Percentiles rank a stretch among this genome's conserved stretches.
Conservation (phyloP, 1,140 invertebrate genomes). For the Hyposmocoma kahamanoa region DNA sequence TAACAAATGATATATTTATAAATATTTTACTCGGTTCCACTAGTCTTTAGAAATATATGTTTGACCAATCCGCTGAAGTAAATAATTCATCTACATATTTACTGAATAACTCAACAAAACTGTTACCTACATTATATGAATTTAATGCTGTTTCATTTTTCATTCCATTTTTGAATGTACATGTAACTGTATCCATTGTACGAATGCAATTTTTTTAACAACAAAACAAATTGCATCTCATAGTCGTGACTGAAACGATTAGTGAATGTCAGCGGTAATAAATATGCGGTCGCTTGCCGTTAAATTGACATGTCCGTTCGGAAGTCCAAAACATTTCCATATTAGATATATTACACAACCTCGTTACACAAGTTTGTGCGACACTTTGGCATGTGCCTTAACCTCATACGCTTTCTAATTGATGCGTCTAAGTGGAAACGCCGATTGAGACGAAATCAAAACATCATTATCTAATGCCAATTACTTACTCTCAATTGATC, state of each 20-base stretch:
- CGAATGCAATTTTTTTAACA: too few species aligned
- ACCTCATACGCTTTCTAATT: conserved; percentile 21
- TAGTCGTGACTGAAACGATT: not conserved
- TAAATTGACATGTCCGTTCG: conserved; percentile 15
- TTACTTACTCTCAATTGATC: conserved; percentile 8
- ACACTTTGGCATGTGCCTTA: conserved; percentile 22
- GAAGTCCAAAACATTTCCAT: conserved; percentile 20
- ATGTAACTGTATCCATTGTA: too few species aligned
- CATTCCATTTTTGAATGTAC: too few species aligned
- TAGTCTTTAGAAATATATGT: too few species aligned
- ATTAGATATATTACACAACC: conserved; percentile 18
- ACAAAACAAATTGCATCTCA: not conserved
- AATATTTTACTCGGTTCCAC: too few species aligned
- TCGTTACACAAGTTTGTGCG: conserved; percentile 15
- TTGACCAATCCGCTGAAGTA: too few species aligned
- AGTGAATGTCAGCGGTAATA: not conserved
- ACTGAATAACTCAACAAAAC: too few species aligned
- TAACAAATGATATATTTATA: too few species aligned
- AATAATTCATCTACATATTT: too few species aligned
- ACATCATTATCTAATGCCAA: conserved; percentile 7
- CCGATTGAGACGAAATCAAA: conserved; percentile 6
- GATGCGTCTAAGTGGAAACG: conserved; percentile 6
- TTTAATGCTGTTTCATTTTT: too few species aligned
- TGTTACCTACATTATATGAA: too few species aligned
- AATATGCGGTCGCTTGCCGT: not conserved